Percentiles rank a stretch among this genome's conserved stretches.
Conservation (phyloP, 2,888 invertebrate species). For the Ypsolopha sequella region DNA sequence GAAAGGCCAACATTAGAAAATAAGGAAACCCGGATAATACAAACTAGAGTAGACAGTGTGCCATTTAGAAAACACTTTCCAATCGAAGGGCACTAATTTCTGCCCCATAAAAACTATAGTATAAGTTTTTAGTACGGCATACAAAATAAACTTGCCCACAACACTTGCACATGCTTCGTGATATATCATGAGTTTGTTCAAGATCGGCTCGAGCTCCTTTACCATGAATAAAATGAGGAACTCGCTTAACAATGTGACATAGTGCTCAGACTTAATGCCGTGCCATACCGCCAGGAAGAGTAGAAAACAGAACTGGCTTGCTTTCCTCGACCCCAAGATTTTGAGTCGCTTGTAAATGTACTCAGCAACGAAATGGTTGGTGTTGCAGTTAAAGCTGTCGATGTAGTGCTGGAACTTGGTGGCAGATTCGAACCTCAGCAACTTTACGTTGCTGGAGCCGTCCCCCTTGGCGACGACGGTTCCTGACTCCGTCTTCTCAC, state of each 20-base stretch:
- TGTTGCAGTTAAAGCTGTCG: constrained; percentile 94
- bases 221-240: constrained; percentile 89
- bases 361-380: constrained; percentile 94
- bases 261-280: constrained; percentile 95
- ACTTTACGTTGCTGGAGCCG: constrained; percentile 90
- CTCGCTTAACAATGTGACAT: constrained; percentile 92
- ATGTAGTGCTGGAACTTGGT: constrained; percentile 90
- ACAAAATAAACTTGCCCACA: constrained; percentile 50
- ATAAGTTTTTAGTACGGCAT: constrained; percentile 76
- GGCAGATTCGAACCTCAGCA: constrained; percentile 85
- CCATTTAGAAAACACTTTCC: constrained; percentile 79
- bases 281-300: constrained; percentile 96
- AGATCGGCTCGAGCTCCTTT: constrained; percentile 75
- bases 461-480: constrained; percentile 77
- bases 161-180: constrained; percentile 47
- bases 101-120: constrained; percentile 88
- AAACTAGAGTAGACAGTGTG: constrained; percentile 72
- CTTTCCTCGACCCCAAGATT: constrained; percentile 74
- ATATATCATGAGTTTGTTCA: constrained; percentile 62
- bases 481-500: constrained; percentile 66
- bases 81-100: constrained; percentile 80
- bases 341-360: constrained; percentile 95
- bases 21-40: constrained; percentile 77
- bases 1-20: constrained; percentile 76
- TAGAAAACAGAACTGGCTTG: constrained; percentile 87